phyloP scores from a whole-genome alignment of 2,797 vertebrate species.

The Sebastes kiyomatsui region DNA sequence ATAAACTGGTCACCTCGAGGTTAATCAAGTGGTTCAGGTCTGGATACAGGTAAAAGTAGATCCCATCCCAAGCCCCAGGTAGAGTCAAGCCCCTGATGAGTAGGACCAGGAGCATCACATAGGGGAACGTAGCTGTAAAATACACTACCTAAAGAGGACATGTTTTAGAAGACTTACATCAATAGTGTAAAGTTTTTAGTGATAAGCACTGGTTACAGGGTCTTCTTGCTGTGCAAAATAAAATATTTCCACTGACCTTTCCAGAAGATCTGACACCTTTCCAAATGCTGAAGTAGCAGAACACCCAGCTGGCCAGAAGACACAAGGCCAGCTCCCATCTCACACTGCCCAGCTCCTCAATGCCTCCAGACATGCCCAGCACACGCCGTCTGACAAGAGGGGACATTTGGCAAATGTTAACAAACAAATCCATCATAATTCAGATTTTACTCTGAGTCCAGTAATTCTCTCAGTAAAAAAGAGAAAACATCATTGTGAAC shows the following conservation, averaged over 20 bases:
- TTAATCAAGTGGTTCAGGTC: slow-evolving; percentile 55
- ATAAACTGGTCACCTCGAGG: slow-evolving; percentile 48
- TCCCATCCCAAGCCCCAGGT: slow-evolving; percentile 71
- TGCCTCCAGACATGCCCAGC: slow-evolving; percentile 58
- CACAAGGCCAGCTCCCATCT: slow-evolving; percentile 69
- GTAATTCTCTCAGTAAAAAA: neutral
- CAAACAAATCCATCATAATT: neutral
- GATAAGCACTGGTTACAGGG: no score
- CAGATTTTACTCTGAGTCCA: neutral
- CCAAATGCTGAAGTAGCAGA: slow-evolving; percentile 74
- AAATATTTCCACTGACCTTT: slow-evolving; percentile 37
- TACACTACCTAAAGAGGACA: slow-evolving; percentile 58
- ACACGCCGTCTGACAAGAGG: slow-evolving; percentile 39
- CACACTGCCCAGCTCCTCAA: slow-evolving; percentile 63
- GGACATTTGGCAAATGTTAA: neutral
- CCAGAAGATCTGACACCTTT: slow-evolving; percentile 71
- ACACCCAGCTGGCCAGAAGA: slow-evolving; percentile 52
- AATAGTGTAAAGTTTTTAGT: neutral
- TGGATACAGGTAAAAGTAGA: slow-evolving; percentile 69
- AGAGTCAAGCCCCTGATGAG: slow-evolving; percentile 66
- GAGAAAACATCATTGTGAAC: neutral
- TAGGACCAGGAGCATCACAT: slow-evolving; percentile 66
- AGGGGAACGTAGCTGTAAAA: slow-evolving; percentile 71
- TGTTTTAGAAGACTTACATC: no score
- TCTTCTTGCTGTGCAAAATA: neutral